Percentiles rank a stretch among this genome's conserved stretches.
phyloP scores from a whole-genome alignment of 2,888 invertebrate genomes.

The Hyposoter dolosus region DNA sequence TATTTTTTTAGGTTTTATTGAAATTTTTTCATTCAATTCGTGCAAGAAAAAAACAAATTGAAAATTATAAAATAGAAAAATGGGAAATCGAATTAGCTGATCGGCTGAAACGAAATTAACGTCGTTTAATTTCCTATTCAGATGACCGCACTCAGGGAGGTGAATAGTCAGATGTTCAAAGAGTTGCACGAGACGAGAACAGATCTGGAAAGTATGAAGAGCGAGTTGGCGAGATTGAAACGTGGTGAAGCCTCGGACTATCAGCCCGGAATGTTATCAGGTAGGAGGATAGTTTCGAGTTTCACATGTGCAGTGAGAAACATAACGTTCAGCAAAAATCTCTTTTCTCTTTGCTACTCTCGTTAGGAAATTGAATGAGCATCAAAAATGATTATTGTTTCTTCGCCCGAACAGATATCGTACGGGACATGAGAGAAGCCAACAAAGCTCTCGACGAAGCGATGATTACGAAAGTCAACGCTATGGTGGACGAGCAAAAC shows the following conservation, averaged over 20 bases:
- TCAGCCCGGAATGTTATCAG: conserved; percentile 84
- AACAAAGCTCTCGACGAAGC: conserved; percentile 82
- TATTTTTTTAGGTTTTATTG: no score
- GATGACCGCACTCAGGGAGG: conserved; percentile 88
- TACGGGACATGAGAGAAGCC: conserved; percentile 83
- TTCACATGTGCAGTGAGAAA: conserved; percentile 37
- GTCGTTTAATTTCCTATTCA: conserved; percentile 63
- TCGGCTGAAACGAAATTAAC: not conserved
- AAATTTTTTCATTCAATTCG: no score
- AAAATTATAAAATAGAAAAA: not conserved
- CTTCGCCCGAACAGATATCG: conserved; percentile 77
- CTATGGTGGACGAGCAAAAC: conserved; percentile 78
- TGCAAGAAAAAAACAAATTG: no score
- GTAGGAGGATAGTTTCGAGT: conserved; percentile 71
- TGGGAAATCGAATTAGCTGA: not conserved
- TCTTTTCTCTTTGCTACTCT: not conserved
- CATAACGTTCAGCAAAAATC: not conserved
- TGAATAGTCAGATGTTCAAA: conserved; percentile 91
- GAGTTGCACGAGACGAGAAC: conserved; percentile 91
- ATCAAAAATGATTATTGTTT: not conserved
- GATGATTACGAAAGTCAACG: conserved; percentile 80
- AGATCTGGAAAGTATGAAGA: conserved; percentile 84
- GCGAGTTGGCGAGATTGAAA: conserved; percentile 79
- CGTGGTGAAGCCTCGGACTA: conserved; percentile 79
- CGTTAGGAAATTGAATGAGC: not conserved